These are phyloP conservation scores for Pandemis heparana DNA, from an alignment of 2,888 invertebrate species.

Conservation along the genomic window DNA sequence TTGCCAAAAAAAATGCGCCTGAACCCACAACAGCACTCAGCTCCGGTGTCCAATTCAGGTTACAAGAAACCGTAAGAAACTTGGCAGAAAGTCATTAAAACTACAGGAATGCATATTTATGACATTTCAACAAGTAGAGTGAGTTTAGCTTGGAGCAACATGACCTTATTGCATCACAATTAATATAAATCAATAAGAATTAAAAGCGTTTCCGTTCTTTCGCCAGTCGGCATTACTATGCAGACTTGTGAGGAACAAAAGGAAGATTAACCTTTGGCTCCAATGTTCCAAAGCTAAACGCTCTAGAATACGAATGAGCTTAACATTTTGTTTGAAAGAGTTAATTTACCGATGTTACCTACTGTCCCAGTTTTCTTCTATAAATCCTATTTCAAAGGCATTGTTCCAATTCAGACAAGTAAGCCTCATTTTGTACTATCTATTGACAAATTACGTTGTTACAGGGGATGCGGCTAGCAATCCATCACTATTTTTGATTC, in stretches of 20 bases:
- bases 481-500: not conserved
- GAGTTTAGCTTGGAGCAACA: no score
- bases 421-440: not conserved
- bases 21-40: no score
- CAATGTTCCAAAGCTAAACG: not conserved
- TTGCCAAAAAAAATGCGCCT: no score
- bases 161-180: no score
- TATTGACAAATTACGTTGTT: not conserved
- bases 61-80: no score
- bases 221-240: not conserved
- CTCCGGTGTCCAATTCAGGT: no score
- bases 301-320: slow-evolving; percentile 1
- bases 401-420: not conserved
- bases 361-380: slow-evolving; percentile 4
- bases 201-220: not conserved
- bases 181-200: not conserved
- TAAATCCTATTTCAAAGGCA: not conserved
- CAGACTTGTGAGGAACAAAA: slow-evolving; percentile 4
- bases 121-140: no score
- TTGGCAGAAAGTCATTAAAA: no score
- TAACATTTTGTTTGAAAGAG: slow-evolving; percentile 1
- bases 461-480: no score
- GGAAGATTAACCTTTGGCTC: not conserved
- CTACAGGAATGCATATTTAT: no score
- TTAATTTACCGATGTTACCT: slow-evolving; percentile 3